Base-by-base conservation (phyloP, 37 sponge, comb jelly and placozoan genomes). In the Geodia barretti region DNA sequence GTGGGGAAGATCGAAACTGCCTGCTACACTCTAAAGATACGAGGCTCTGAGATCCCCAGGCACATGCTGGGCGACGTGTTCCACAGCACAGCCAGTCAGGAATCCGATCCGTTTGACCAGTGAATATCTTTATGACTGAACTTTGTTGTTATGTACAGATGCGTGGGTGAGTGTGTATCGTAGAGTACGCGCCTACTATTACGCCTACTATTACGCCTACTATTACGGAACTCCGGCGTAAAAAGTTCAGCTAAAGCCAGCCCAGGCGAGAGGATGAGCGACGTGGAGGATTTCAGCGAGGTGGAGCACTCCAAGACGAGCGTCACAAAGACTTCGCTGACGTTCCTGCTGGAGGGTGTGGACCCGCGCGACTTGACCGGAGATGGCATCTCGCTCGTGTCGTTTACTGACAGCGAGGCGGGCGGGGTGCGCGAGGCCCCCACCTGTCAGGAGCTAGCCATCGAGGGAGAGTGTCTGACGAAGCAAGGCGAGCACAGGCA, bases 401-500 rank as follows among this genome's bases (percentile, higher is more conserved):
- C 75, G 29, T 70, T 38, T 24, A 71, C 39, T 24, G 76, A 72
- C 63, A 68, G 80, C 2, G 79, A 83, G 7, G 77, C 74, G 33
- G 83, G 81, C 2, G 94, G 81, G 0, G 65, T 83, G 19, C 61
- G 85, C 36, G 92, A 88, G 34, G 61, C 77, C 9, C 89, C 95
- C 4, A 88, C 79, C 54, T 86, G 95, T 47, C 86, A 85, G 37
- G 89, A 88, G 47, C 70, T 95, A 39, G 95, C 95, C 0, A 78
- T 91, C 1, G 92, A 95, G 39, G 95, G 95, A 54, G 95, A 95
- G 77, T 39, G 83, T 11, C 69, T 95, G 20, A 86, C 82, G 37
- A 87, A 86, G 54, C 74, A 85, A 19, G 95, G 95, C 41, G 81
- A 88, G n/a, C 81, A 88, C 63, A 65, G 33, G 9, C 84, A 88